Percentiles rank a stretch among this genome's conserved stretches.
These are phyloP conservation scores for Saccostrea glomerata DNA, from an alignment of 1,140 invertebrate genomes.

Conservation along the genomic window DNA sequence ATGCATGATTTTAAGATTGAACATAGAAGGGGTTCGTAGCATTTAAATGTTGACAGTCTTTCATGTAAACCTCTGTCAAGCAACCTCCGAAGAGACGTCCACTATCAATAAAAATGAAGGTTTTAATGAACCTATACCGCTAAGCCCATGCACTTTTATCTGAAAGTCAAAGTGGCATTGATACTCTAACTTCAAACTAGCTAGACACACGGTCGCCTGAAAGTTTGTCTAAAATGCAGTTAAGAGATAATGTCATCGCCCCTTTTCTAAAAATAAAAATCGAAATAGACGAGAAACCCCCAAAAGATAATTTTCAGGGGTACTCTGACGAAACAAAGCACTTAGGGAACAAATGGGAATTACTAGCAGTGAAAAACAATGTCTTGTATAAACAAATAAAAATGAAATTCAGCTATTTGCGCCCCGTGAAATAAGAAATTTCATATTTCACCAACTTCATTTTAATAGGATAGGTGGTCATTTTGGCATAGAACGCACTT, in stretches of 20 bases:
- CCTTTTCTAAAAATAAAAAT: too few relatives aligned
- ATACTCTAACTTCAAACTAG: too few relatives aligned
- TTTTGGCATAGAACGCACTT: constrained; percentile 53
- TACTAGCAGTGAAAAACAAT: not conserved
- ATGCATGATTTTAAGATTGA: constrained; percentile 5
- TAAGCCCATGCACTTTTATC: too few relatives aligned
- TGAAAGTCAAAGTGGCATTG: too few relatives aligned
- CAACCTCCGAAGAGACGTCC: too few relatives aligned
- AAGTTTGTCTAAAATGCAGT: too few relatives aligned
- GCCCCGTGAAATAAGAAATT: constrained; percentile 22
- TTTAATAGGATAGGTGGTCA: constrained; percentile 39
- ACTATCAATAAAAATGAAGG: too few relatives aligned
- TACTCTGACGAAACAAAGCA: not conserved
- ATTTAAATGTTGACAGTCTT: not conserved
- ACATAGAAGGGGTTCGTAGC: not conserved
- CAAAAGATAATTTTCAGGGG: not conserved
- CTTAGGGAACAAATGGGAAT: not conserved
- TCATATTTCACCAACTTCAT: constrained; percentile 45
- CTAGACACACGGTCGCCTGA: too few relatives aligned
- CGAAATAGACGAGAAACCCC: not conserved
- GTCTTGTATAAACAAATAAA: not conserved
- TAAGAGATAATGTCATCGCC: not conserved
- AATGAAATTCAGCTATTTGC: constrained; percentile 37
- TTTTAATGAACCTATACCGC: not conserved
- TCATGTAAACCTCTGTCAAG: not conserved